Evolutionary conservation across 2,113 vertebrate genomes (phyloP), one percentile per base, ranked within the genome.

Genomic region (Scophthalmus maximus): DNA sequence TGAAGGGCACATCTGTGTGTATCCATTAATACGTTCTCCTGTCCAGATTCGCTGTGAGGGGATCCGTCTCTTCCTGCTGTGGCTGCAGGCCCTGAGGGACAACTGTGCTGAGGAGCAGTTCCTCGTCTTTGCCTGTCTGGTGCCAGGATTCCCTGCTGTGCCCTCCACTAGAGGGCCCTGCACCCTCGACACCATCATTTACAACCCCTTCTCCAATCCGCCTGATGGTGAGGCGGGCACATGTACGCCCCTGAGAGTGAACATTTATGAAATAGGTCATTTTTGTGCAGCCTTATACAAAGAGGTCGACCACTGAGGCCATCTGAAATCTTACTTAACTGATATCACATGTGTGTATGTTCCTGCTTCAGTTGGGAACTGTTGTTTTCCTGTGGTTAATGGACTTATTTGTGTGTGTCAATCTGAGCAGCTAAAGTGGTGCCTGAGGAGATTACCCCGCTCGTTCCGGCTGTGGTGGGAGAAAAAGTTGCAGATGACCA

Each of bases 101-200:
- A 96, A 96, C 92, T 99, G 95, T 80, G 92, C 93, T 0, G 98
- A 99, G 88, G 98, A 99, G 79, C 97, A 99, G 92, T 93, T 97
- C 75, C 93, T 98, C 81, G 94, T 96, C 78, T 99, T 98, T 63
- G 97, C 97, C 81, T 97, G 96, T 82, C 95, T 99, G 15, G 96
- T 99, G 76, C 98, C 98, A 20, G 98, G 98, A 63, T 99, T 99
- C 84, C 97, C 97, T 10, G 95, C 95, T 0, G 91, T 96, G 76
- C 84, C 92, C 23, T 98, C 97, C 1, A 89, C 95, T 3, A 92
- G 92, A 56, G 97, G 97, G 30, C 97, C 95, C 76, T 98, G 96
- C 88, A 98, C 96, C 1, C 94, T 99, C 60, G 98, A 99, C 89
- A 96, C 94, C 47, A 95, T 99, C 88, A 93, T 98, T 83, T 97